Evolutionary conservation across 2,113 vertebrate species (phyloP).

Genomic region (Myotis brandtii): DNA sequence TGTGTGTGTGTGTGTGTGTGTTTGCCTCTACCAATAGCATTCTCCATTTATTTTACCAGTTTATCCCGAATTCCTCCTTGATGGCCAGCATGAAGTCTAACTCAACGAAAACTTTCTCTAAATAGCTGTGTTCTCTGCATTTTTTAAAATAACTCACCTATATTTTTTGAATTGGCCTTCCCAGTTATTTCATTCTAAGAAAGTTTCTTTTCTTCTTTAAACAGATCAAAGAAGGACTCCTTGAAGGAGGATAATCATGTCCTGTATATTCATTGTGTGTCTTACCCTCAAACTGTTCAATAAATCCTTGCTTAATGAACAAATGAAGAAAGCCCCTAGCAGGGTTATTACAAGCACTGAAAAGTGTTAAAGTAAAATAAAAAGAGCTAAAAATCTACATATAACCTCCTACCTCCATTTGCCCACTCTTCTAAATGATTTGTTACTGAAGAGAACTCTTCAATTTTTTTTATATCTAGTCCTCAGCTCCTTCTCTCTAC

Average conservation of each 20-base stretch:
- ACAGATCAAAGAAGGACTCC: neutral
- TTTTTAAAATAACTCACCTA: neutral
- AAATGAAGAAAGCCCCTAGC: neutral
- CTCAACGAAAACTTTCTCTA: neutral
- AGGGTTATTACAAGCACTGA: neutral
- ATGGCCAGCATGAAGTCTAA: neutral
- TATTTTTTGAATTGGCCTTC: neutral
- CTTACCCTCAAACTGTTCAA: neutral
- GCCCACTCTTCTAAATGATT: neutral
- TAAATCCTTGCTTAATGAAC: neutral
- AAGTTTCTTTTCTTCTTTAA: neutral
- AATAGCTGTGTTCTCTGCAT: neutral
- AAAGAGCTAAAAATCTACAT: neutral
- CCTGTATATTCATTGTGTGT: neutral
- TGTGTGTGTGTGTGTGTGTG: too few relatives aligned
- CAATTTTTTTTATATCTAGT: neutral
- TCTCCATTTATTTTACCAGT: neutral
- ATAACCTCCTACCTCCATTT: neutral
- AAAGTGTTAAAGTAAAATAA: conserved; percentile 17
- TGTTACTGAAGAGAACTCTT: neutral
- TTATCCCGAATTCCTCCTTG: neutral
- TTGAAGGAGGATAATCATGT: neutral
- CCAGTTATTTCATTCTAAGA: neutral
- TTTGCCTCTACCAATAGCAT: neutral
- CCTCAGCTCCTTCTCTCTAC: neutral